These are phyloP conservation scores for Rhinolophus ferrumequinum DNA, from an alignment of 2,113 vertebrate species.

Conservation along the genomic window DNA sequence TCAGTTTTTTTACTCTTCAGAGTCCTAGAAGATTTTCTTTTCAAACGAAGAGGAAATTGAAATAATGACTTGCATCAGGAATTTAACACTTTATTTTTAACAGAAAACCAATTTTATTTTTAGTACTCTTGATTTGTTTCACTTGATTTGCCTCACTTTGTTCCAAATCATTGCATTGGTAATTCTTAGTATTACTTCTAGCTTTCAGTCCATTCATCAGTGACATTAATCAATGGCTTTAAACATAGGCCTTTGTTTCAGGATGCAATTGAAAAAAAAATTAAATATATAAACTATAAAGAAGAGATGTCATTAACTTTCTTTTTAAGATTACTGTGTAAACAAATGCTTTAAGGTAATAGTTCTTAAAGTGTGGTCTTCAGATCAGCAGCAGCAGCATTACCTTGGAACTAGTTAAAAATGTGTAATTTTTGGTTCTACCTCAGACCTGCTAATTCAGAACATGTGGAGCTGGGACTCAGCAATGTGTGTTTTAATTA, in stretches of 20 bases:
- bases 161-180: not conserved
- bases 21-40: not conserved
- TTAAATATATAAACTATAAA: not conserved
- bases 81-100: not conserved
- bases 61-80: not conserved
- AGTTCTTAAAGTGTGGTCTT: not conserved
- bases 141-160: not conserved
- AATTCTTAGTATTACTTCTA: not conserved
- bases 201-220: not conserved
- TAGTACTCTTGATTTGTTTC: not conserved
- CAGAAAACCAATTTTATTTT: not conserved
- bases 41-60: slow-evolving; percentile 29
- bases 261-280: not conserved
- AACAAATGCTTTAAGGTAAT: not conserved
- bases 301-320: not conserved
- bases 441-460: not conserved
- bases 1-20: slow-evolving; percentile 32
- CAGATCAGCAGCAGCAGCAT: not conserved
- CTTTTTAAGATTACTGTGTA: not conserved
- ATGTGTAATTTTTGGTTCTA: not conserved
- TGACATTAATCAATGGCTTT: not conserved
- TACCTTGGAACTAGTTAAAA: not conserved
- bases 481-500: not conserved
- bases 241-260: not conserved
- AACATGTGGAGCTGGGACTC: not conserved